Percentiles rank a stretch among this genome's conserved stretches.
phyloP scores from a whole-genome alignment of 2,888 invertebrate genomes.

The Sarcophaga variegata region DNA sequence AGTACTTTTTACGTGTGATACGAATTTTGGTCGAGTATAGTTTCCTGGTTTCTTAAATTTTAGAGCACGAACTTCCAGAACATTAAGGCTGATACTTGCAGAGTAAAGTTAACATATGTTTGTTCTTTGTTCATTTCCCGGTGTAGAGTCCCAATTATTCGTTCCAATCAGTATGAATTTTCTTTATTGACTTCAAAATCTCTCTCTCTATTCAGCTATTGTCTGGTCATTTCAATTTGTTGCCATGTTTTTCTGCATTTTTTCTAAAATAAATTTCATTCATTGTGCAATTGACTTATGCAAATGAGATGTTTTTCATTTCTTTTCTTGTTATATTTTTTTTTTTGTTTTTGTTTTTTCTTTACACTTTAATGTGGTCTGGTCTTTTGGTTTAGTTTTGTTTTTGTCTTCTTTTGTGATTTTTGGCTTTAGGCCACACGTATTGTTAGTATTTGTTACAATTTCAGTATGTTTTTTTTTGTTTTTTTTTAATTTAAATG shows the following conservation, averaged over 20 bases:
- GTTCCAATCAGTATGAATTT: neutral
- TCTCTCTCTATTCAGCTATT: slow-evolving; percentile 26
- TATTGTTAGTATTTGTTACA: slow-evolving; percentile 69
- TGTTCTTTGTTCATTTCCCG: too few species aligned
- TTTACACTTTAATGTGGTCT: slow-evolving; percentile 26
- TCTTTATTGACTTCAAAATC: slow-evolving; percentile 28
- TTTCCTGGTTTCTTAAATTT: too few species aligned
- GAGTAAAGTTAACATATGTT: too few species aligned
- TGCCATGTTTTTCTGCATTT: neutral
- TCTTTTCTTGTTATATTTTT: slow-evolving; percentile 18
- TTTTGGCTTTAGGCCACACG: slow-evolving; percentile 69
- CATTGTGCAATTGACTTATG: slow-evolving; percentile 67
- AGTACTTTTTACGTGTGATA: too few species aligned
- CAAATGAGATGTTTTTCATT: slow-evolving; percentile 61
- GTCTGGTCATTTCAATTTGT: slow-evolving; percentile 38
- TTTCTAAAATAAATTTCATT: slow-evolving; percentile 47
- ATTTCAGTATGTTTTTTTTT: slow-evolving; percentile 53
- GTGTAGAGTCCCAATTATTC: too few species aligned
- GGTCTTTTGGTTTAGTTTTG: neutral
- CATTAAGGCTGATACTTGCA: too few species aligned
- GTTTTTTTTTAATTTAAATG: slow-evolving; percentile 4
- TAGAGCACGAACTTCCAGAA: too few species aligned
- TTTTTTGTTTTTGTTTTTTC: slow-evolving; percentile 19
- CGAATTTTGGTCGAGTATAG: too few species aligned
- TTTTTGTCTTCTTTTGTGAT: slow-evolving; percentile 11